phyloP scores from a whole-genome alignment of 2,113 vertebrate genomes.

The Ceratotherium simum region DNA sequence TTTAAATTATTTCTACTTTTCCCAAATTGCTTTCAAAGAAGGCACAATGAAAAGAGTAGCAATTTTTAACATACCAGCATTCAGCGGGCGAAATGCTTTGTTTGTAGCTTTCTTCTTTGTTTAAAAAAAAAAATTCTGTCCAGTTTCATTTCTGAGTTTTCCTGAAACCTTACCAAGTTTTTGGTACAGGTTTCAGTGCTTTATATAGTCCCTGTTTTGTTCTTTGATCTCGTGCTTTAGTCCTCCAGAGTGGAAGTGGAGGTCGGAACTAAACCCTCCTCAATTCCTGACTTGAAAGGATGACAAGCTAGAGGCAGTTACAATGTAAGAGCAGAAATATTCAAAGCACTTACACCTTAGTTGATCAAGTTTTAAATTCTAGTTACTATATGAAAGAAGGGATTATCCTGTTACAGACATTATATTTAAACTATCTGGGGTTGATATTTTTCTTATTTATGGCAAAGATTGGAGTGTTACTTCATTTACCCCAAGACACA shows the following conservation, averaged over 20 bases:
- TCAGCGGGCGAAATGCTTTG: slow-evolving; percentile 74
- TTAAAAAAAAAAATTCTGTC: slow-evolving; percentile 61
- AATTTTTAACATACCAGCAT: slow-evolving; percentile 75
- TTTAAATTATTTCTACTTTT: slow-evolving; percentile 71
- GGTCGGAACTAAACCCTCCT: slow-evolving; percentile 4
- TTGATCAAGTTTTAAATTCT: slow-evolving; percentile 39
- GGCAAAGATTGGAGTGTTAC: not conserved
- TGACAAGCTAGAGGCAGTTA: not conserved
- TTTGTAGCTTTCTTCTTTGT: slow-evolving; percentile 65
- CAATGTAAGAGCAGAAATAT: slow-evolving; percentile 33
- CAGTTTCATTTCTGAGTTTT: slow-evolving; percentile 60
- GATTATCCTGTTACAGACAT: not conserved
- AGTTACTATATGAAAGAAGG: slow-evolving; percentile 21
- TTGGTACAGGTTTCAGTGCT: not conserved
- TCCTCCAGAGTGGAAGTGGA: slow-evolving; percentile 26
- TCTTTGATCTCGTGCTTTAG: slow-evolving; percentile 45
- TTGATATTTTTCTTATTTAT: slow-evolving; percentile 21
- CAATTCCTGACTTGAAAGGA: slow-evolving; percentile 42
- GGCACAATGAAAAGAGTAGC: slow-evolving; percentile 64
- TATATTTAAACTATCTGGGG: slow-evolving; percentile 12
- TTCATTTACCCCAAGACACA: not conserved
- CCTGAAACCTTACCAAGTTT: slow-evolving; percentile 74
- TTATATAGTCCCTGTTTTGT: not conserved
- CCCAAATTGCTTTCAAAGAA: slow-evolving; percentile 73
- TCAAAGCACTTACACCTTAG: not conserved